Base-by-base conservation (phyloP, 1,140 invertebrate species). In the Temnothorax nylanderi region DNA sequence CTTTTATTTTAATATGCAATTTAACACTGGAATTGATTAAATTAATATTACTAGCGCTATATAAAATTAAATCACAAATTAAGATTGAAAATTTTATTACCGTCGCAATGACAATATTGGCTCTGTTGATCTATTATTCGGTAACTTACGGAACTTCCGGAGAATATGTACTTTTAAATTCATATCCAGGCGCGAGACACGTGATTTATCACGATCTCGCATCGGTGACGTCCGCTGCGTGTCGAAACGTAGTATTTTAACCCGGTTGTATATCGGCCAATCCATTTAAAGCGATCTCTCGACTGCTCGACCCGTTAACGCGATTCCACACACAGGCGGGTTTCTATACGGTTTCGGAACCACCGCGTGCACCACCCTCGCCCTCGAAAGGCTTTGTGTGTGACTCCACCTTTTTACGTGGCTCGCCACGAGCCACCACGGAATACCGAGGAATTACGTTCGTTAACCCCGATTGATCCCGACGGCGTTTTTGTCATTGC, bases 231-330 rank as follows among this genome's bases (percentile, higher is more conserved):
- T 37, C 5, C 32, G 77, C 13, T 16, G 34, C 49, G 18, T 47
- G 41, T 71, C 60, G 75, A 62, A 84, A 84, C 7, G 41, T 58
- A 60, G 54, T 74, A 32, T 84, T 71, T 60, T 84, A 84, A 62
- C 69, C 54, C 69, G 13, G 26, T 60, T 71, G 85, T 85, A 93
- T 94, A 89, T 93, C 92, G 92, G 93, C 82, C 93, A 94, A 94
- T 94, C 91, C 92, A 86, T 91, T 94, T 94, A 94, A 60, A 91
- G 87, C 86, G 90, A 93, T 93, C 67, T 34, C 16, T 11, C 54
- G 54, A 41, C 37, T 60, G 67, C 11, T 32, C 37, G 69, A 60
- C 3, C 80, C 54, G 80, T 75, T 84, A 84, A 84, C 41, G 80
- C 80, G 80, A 84, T 84, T 81, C 16, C 69, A 44, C 34, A 21